These are phyloP conservation scores for Lipotes vexillifer DNA, from an alignment of 2,113 vertebrate species.

Conservation along the genomic window DNA sequence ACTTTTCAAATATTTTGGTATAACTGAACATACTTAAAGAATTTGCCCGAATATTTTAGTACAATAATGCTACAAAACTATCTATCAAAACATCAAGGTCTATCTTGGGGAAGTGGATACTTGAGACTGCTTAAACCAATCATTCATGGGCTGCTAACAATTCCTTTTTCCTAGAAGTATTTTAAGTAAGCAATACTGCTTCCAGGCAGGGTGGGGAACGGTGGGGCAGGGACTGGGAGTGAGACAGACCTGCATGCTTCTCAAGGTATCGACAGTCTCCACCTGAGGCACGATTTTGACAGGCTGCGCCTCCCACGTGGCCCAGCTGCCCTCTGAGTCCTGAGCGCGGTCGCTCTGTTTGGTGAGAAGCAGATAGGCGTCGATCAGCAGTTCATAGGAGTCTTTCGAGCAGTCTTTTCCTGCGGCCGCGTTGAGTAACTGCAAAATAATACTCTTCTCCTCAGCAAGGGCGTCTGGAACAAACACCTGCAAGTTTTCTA, in stretches of 20 bases:
- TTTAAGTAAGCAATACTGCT: not conserved
- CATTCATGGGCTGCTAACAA: not conserved
- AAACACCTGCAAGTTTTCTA: conserved; percentile 94
- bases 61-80: not conserved
- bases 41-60: too few species aligned
- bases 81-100: not conserved
- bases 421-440: conserved; percentile 93
- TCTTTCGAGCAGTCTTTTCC: conserved; percentile 97
- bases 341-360: conserved; percentile 84
- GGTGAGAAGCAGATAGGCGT: conserved; percentile 92
- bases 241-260: conserved; percentile 88
- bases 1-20: not conserved
- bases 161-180: not conserved
- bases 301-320: conserved; percentile 84
- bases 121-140: not conserved
- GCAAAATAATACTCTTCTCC: conserved; percentile 89
- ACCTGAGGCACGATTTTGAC: conserved; percentile 93
- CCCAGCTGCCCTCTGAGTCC: conserved; percentile 81
- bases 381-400: conserved; percentile 87
- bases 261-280: conserved; percentile 93
- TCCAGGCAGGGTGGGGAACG: rapidly evolving
- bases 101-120: not conserved
- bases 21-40: not conserved
- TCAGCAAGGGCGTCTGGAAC: conserved; percentile 84
- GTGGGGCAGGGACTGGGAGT: rapidly evolving